These are phyloP conservation scores for Solenopsis invicta DNA, from an alignment of 1,140 invertebrate genomes.

Conservation along the genomic window DNA sequence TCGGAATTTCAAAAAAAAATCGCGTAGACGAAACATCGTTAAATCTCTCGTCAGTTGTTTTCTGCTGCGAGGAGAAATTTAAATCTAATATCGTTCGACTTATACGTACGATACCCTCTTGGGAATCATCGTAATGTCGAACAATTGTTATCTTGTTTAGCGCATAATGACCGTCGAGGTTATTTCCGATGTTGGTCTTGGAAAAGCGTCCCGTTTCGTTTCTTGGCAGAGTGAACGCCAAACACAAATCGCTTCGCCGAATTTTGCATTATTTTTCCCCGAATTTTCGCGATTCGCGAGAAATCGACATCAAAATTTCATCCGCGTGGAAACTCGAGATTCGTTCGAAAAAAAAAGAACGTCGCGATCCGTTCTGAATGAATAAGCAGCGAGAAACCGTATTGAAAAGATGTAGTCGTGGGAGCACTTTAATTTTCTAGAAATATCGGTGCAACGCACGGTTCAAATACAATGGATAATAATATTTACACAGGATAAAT, in stretches of 20 bases:
- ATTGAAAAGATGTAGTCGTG: background rate
- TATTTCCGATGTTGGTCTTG: conserved; percentile 53
- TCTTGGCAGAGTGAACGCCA: conserved; percentile 9
- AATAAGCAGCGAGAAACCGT: background rate
- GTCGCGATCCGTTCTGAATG: background rate
- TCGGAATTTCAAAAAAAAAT: background rate
- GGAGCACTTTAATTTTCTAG: background rate
- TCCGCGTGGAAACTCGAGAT: background rate
- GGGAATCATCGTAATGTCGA: conserved; percentile 23
- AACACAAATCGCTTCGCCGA: conserved; percentile 13
- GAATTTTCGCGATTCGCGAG: background rate
- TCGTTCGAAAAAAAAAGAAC: background rate
- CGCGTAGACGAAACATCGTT: background rate
- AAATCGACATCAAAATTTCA: background rate
- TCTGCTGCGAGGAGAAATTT: conserved; percentile 9
- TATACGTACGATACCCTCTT: conserved; percentile 1
- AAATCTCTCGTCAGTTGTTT: background rate
- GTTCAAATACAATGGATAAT: conserved; percentile 15
- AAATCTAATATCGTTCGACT: conserved; percentile 26
- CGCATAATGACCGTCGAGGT: conserved; percentile 25
- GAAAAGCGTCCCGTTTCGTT: conserved; percentile 53
- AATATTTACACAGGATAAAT: conserved; percentile 35
- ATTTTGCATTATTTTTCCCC: conserved; percentile 21
- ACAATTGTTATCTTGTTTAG: conserved; percentile 69
- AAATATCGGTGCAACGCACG: conserved; percentile 2